Base-by-base conservation (phyloP, 2,888 invertebrate genomes). In the Epirrhoe alternata region DNA sequence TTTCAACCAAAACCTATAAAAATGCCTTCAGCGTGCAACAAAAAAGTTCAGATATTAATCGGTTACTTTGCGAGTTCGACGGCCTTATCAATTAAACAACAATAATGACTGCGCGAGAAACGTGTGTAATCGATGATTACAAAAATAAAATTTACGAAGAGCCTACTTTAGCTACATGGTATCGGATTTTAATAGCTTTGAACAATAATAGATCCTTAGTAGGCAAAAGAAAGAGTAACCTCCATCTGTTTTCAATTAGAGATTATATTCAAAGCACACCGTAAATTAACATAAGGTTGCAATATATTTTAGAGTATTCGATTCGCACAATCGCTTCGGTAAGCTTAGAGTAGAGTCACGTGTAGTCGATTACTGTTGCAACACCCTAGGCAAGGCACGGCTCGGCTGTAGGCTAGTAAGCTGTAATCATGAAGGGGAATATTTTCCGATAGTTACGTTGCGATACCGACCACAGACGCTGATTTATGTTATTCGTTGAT, bases 341-440 rank as follows among this genome's bases (percentile, higher is more conserved):
- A 31, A 61, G 56, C 57, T 64, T 58, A 54, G 24, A 24, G 38
- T 42, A 42, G 31, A 70, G 62, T 69, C 70, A 72, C 72, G 72
- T 69, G 65, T 65, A 67, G 66, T 63, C 69, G 61, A 69, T 72
- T 74, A 71, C 7, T 47, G 62, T 71, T 70, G 72, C 68, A 70
- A 74, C 68, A 74, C 63, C 50, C 64, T 17, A 63, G 64, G 54
- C 52, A 54, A 61, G 63, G 54, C 52, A 54, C 60, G 47, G 68
- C 69, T 62, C 38, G 57, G 68, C 61, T 66, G 60, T 63, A 69
- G 64, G 50, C 50, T 56, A 58, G 61, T 65, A 63, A 64, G 42
- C 56, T 69, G 64, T 63, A 69, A 76, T 74, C 69, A 75, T 72
- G 57, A 73, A 76, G 74, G 71, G 67, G 72, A 75, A 74, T 73